Percentiles rank a stretch among this genome's conserved stretches.
These are phyloP conservation scores for Alligator mississippiensis DNA, from an alignment of 2,113 vertebrate genomes.

Conservation along the genomic window DNA sequence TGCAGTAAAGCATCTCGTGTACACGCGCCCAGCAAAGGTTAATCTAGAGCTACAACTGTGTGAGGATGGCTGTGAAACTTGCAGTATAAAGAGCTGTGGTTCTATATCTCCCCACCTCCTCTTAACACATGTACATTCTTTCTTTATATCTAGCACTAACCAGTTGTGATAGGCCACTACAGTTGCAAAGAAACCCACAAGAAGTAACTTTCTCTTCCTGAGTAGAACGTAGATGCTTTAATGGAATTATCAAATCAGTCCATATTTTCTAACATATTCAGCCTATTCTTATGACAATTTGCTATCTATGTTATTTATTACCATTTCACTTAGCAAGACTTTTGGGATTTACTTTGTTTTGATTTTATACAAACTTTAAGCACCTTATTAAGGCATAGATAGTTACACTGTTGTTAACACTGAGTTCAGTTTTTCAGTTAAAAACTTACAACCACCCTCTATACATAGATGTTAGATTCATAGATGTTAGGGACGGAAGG, in stretches of 20 bases:
- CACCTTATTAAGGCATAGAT: not conserved
- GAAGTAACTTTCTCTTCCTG: not conserved
- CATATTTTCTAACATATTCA: not conserved
- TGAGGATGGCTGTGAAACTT: not conserved
- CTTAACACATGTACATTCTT: not conserved
- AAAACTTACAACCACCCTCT: too few relatives aligned
- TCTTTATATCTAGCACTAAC: not conserved
- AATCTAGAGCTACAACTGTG: not conserved
- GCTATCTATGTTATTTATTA: not conserved
- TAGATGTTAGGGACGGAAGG: too few relatives aligned
- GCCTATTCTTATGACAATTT: not conserved
- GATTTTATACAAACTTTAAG: not conserved
- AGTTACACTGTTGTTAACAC: not conserved
- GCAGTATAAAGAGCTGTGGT: not conserved
- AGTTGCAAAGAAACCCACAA: not conserved
- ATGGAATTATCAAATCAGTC: not conserved
- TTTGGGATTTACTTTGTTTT: not conserved
- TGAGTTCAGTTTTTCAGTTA: not conserved
- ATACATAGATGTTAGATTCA: too few relatives aligned
- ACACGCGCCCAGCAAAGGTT: not conserved
- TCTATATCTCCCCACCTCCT: not conserved
- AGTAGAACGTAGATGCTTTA: accelerated
- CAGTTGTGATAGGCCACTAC: not conserved
- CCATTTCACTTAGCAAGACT: not conserved
- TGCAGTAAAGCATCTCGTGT: too few relatives aligned